Base-by-base conservation (phyloP, 2,888 invertebrate species). In the Phrixothrix hirtus region DNA sequence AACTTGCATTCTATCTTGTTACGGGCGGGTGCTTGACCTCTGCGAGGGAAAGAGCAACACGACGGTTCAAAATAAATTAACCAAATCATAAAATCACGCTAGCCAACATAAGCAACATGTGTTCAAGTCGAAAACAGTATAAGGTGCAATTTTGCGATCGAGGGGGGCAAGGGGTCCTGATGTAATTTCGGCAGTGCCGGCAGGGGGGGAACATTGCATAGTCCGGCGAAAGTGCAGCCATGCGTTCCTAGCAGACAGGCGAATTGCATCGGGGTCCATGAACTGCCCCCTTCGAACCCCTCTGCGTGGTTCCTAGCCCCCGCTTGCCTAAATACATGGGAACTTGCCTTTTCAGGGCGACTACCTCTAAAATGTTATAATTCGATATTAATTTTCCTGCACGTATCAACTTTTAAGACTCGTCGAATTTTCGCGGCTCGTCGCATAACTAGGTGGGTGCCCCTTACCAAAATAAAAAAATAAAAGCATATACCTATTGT, bases 181-280 rank as follows among this genome's bases (percentile, higher is more conserved):
- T 53, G 59, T 45, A 43, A 46, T 53, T 53, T 53, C 38, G 53
- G 47, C 45, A 49, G 49, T 55, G 57, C 55, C 37, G 51, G 51
- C 14, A 51, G 44, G 55, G 51, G 55, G 51, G 55, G 44, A 50
- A 14, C 68, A 69, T 69, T 72, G 73, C 73, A 73, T 73, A 73
- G 73, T 68, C 71, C 71, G 66, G 69, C 72, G 73, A 74, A 75
- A 75, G 75, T 75, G 75, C 75, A 75, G 67, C 75, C 75, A 75
- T 75, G 75, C 75, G 75, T 75, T 75, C 74, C 73, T 75, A 75
- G 75, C 75, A 74, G 73, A 74, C 73, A 68, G 73, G 73, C 74
- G 74, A 74, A 74, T 72, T 74, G 74, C 73, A 70, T 61, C 68
- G 71, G 66, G 75, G 75, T 75, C 75, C 75, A 64, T 65, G 65